A percentile compares a stretch with the other conserved stretches of the same genome.
These are phyloP conservation scores for Spilogale gracilis DNA, from an alignment of 2,113 vertebrate species.

Conservation along the genomic window DNA sequence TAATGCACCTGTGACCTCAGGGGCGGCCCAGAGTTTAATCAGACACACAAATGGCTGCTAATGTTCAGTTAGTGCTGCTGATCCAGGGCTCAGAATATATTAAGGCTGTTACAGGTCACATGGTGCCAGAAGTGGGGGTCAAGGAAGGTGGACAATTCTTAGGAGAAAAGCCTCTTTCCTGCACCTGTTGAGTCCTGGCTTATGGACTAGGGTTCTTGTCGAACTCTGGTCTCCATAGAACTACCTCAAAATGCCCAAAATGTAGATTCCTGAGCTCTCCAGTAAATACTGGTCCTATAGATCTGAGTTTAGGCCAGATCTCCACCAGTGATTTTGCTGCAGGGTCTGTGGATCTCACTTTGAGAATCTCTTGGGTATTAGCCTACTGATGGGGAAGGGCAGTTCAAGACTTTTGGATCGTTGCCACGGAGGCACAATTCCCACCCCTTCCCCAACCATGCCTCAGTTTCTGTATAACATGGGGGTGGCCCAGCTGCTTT, in stretches of 20 bases:
- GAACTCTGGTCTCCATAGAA: neutral
- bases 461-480: neutral
- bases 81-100: neutral
- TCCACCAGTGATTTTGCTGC: neutral
- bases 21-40: neutral
- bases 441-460: neutral
- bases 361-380: neutral
- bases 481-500: neutral
- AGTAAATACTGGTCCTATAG: neutral
- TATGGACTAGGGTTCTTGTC: neutral
- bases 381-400: neutral
- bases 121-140: neutral
- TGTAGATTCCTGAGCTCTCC: neutral
- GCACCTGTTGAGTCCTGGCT: neutral
- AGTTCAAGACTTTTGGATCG: neutral
- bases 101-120: neutral
- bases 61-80: neutral
- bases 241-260: neutral
- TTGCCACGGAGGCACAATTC: rapidly evolving
- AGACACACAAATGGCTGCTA: neutral
- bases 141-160: neutral
- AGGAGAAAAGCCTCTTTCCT: neutral
- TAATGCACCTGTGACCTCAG: no score
- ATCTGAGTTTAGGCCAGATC: neutral
- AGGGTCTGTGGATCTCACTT: neutral